These are phyloP conservation scores for Trisateles emortualis DNA, from an alignment of 2,888 invertebrate species.

Conservation along the genomic window DNA sequence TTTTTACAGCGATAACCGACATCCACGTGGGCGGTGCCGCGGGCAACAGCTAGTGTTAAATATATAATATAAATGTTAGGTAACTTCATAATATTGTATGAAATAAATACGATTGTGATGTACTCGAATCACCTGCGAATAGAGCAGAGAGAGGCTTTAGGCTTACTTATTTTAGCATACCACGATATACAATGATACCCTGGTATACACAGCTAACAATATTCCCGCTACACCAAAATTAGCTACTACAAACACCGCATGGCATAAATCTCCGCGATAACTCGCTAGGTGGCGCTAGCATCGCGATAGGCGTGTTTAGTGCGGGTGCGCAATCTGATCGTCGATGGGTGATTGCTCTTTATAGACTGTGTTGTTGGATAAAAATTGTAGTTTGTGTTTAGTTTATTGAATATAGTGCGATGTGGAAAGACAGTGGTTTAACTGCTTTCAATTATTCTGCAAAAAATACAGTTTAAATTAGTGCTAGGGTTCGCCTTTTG, in stretches of 20 bases:
- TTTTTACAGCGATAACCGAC: too few species aligned
- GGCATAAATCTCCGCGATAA: constrained; percentile 71
- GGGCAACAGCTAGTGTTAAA: too few species aligned
- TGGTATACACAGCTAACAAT: not conserved
- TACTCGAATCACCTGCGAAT: too few species aligned
- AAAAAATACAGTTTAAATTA: not conserved
- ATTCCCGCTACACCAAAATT: constrained; percentile 50
- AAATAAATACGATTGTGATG: too few species aligned
- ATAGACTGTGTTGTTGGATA: constrained; percentile 25
- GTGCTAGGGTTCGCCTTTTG: too few species aligned
- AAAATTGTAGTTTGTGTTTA: constrained; percentile 1
- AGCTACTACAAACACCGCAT: constrained; percentile 49
- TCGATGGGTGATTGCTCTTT: constrained; percentile 58
- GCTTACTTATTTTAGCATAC: too few species aligned
- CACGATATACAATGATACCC: not conserved
- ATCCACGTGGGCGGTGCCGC: too few species aligned
- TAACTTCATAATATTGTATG: too few species aligned
- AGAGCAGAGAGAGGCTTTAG: too few species aligned
- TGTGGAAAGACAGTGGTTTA: too few species aligned
- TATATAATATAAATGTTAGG: too few species aligned
- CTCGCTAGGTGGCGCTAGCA: constrained; percentile 67
- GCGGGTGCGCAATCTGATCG: constrained; percentile 53
- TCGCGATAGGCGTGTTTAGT: constrained; percentile 63
- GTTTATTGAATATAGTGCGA: not conserved
- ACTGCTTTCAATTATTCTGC: too few species aligned